Evolutionary conservation across 2,113 vertebrate genomes (phyloP), one percentile per base, ranked within the genome.

Genomic region (Notechis scutatus): DNA sequence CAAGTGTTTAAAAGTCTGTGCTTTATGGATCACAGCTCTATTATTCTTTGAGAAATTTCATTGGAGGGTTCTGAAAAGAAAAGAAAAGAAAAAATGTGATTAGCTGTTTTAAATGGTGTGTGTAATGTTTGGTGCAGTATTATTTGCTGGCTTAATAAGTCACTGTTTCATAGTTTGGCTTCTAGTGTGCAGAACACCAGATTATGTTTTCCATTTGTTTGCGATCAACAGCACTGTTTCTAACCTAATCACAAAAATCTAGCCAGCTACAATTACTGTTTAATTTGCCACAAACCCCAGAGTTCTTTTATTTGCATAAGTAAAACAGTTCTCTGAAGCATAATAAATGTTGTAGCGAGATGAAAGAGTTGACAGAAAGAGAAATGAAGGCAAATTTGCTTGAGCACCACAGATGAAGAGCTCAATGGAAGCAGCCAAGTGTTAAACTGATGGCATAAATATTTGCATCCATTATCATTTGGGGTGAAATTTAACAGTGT

Each of bases 131-230:
- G 85, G 59, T 92, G 74, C 81, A 29, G 85, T 92, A 64, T 93
- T 93, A 55, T 93, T 88, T 93, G 61, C 90, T 95, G 93, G 94
- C 90, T 94, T 94, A 97, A 95, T 96, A 95, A 93, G 52, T 57
- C 92, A 92, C 87, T 88, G 1, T 91, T 95, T 89, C 69, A 92
- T 94, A 91, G 92, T 95, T 96, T 97, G 90, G 50, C 87, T 94
- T 90, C 89, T 92, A 91, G 90, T 93, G 64, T 95, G 85, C 85
- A 91, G 94, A 89, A 89, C n/a, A 88, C 90, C 93, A 74, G 91
- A 34, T 95, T 94, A 93, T 95, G 88, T 92, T 92, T 96, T 94
- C 52, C 92, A 14, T 95, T 95, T 94, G 89, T 92, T 92, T 95
- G 87, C 91, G 92, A 93, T 92, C 94, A 94, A 18, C 69, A 92